These are phyloP conservation scores for Selenia dentaria DNA, from an alignment of 2,888 invertebrate genomes.

Conservation along the genomic window DNA sequence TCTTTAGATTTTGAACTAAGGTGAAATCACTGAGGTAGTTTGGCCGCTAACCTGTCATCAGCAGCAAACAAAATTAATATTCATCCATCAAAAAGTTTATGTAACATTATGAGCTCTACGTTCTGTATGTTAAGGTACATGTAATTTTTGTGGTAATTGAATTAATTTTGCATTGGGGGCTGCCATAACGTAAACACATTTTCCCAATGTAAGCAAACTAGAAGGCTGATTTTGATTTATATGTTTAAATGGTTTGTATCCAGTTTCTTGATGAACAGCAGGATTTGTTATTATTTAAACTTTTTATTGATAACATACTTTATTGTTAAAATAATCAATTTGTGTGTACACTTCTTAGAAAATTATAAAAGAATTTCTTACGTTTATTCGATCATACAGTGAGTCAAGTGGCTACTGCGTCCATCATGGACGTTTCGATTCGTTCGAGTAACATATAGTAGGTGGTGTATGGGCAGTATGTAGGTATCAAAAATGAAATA, in stretches of 20 bases:
- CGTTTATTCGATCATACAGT: too few relatives aligned
- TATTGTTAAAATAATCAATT: too few relatives aligned
- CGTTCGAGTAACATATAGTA: too few relatives aligned
- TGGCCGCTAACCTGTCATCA: background rate
- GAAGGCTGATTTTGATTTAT: slow-evolving; percentile 7
- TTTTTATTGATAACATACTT: too few relatives aligned
- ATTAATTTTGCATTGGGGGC: slow-evolving; percentile 3
- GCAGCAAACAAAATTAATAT: background rate
- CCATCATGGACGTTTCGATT: too few relatives aligned
- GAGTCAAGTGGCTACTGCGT: too few relatives aligned
- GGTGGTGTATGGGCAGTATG: too few relatives aligned
- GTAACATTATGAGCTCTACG: slow-evolving; percentile 1
- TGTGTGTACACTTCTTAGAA: too few relatives aligned
- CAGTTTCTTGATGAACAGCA: slow-evolving; percentile 2
- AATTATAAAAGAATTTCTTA: too few relatives aligned
- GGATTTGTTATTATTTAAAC: slow-evolving; percentile 5
- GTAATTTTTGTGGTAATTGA: background rate
- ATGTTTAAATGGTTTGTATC: slow-evolving; percentile 3
- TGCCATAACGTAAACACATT: slow-evolving; percentile 17
- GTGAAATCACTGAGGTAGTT: background rate
- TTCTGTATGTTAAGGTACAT: background rate
- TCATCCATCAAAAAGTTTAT: background rate
- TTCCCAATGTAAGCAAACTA: slow-evolving; percentile 13
- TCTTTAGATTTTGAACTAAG: too few relatives aligned
- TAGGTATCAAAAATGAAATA: too few relatives aligned